A percentile compares a stretch with the other conserved stretches of the same genome.
Conservation (phyloP, 2,113 vertebrate genomes). For the Nothoprocta pentlandii region DNA sequence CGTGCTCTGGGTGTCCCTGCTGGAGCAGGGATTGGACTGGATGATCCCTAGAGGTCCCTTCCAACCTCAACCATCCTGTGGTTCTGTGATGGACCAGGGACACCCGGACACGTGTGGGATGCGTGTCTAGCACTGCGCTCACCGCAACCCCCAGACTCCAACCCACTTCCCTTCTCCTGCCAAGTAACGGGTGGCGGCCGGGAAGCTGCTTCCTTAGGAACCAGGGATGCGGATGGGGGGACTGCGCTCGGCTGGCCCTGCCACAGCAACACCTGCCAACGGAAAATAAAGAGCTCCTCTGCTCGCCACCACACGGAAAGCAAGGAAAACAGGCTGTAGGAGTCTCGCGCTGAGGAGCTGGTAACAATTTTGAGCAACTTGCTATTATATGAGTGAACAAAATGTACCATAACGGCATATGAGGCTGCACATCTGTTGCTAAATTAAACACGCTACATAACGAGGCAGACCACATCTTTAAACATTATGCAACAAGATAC, state of each 20-base stretch:
- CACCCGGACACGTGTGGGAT: too few relatives aligned
- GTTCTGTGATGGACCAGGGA: too few relatives aligned
- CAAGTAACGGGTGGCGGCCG: background rate
- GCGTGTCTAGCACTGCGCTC: background rate
- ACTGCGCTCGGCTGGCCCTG: background rate
- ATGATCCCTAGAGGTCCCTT: too few relatives aligned
- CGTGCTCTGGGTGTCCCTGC: too few relatives aligned
- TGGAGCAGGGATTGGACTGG: too few relatives aligned
- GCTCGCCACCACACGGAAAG: background rate
- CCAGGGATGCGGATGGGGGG: background rate
- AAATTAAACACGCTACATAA: conserved; percentile 38
- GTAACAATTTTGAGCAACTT: conserved; percentile 36
- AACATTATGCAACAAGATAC: background rate
- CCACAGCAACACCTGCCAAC: conserved; percentile 27
- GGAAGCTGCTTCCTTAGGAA: conserved; percentile 1
- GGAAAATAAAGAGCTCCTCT: conserved; percentile 53
- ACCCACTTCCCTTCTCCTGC: too few relatives aligned
- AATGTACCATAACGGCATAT: conserved; percentile 47
- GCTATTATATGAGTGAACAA: conserved; percentile 67
- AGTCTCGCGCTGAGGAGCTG: conserved; percentile 25
- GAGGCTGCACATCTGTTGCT: conserved; percentile 66
- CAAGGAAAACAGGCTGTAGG: conserved; percentile 8
- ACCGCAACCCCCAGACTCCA: background rate
- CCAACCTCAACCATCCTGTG: too few relatives aligned
- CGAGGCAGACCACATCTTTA: conserved; percentile 51